These are phyloP conservation scores for Xestia xanthographa DNA, from an alignment of 2,888 invertebrate species.

Conservation along the genomic window DNA sequence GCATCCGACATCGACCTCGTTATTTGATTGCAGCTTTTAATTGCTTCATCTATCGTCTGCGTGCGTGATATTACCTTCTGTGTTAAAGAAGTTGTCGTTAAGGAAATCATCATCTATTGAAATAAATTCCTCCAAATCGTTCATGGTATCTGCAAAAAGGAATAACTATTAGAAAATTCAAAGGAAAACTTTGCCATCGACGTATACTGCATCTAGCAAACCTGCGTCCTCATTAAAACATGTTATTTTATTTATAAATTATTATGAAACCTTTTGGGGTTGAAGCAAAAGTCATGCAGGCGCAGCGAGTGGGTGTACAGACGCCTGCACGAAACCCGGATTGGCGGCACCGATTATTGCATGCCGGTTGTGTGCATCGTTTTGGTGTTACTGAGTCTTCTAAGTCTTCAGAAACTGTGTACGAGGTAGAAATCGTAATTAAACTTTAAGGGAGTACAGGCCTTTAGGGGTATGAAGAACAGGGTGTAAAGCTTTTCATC, in stretches of 20 bases:
- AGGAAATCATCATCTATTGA: background rate
- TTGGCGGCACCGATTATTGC: background rate
- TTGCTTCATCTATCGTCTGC: background rate
- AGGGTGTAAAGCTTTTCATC: too few relatives aligned
- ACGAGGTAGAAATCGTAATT: too few relatives aligned
- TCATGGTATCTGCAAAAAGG: background rate
- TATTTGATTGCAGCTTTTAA: background rate
- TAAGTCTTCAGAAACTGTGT: background rate
- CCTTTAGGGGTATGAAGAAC: too few relatives aligned
- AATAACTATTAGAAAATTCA: background rate
- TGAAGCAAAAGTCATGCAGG: background rate
- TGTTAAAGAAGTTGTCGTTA: constrained; percentile 11
- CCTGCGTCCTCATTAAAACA: background rate
- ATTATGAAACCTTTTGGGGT: background rate
- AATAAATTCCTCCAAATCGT: background rate
- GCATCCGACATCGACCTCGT: background rate
- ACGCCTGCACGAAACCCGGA: too few relatives aligned
- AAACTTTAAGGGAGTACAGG: too few relatives aligned
- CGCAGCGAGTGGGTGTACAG: constrained; percentile 21
- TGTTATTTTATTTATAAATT: background rate
- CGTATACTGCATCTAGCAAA: too few relatives aligned
- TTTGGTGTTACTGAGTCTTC: background rate
- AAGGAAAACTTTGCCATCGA: too few relatives aligned
- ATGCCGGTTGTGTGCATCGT: background rate
- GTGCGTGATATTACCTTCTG: constrained; percentile 35